These are phyloP conservation scores for Helicoverpa zea DNA, from an alignment of 1,140 invertebrate species.

Conservation along the genomic window DNA sequence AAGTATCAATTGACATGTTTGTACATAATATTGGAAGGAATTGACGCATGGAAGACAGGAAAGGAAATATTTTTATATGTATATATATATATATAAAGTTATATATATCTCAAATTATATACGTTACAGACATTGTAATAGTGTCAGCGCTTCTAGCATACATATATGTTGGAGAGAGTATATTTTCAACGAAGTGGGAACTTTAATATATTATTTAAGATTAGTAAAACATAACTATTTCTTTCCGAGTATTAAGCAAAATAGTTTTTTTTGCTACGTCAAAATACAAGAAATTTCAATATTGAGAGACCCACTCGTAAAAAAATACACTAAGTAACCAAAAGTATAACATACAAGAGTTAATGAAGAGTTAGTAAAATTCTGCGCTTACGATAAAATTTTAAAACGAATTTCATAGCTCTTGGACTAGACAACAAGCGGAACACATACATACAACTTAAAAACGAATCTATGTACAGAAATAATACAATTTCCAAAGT, in stretches of 20 bases:
- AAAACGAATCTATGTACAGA: constrained; percentile 4
- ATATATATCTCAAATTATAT: constrained; percentile 46
- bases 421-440: constrained; percentile 61
- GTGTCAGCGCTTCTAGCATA: not conserved
- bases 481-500: not conserved
- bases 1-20: constrained; percentile 84
- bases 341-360: not conserved
- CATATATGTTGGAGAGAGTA: not conserved
- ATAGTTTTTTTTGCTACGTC: too few species aligned
- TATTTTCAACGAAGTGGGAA: not conserved
- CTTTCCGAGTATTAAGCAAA: too few species aligned
- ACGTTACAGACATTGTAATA: not conserved
- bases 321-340: not conserved
- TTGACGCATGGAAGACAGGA: constrained; percentile 84
- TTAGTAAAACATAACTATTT: too few species aligned
- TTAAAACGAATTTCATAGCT: constrained; percentile 48
- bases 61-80: constrained; percentile 56
- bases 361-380: not conserved
- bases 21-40: constrained; percentile 83
- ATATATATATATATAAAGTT: too few species aligned
- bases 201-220: too few species aligned
- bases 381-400: not conserved
- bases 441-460: constrained; percentile 43
- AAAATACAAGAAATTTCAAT: not conserved
- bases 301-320: not conserved